phyloP scores from a whole-genome alignment of 92 coral and sea anemone genomes.

The Phenganax stokvisi region DNA sequence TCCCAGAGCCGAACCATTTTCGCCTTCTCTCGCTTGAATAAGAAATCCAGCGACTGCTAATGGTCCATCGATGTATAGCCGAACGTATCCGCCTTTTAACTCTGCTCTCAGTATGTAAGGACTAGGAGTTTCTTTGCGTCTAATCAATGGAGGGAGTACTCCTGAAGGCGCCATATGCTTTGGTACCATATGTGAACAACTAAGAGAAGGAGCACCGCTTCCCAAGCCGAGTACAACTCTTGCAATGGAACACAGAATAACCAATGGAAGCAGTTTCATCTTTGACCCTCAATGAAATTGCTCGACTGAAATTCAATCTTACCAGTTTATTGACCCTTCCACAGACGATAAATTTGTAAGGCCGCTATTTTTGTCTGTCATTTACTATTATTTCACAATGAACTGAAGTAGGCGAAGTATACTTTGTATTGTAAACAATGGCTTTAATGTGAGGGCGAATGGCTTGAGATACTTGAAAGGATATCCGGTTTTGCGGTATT shows the following conservation, averaged over 20 bases:
- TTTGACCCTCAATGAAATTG: neutral
- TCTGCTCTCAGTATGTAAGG: constrained; percentile 22
- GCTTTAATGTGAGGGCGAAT: no score
- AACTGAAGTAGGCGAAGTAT: no score
- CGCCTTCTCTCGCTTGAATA: constrained; percentile 23
- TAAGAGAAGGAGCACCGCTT: constrained; percentile 6
- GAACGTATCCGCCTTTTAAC: constrained; percentile 3
- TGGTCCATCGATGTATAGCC: constrained; percentile 9
- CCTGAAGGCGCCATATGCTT: neutral
- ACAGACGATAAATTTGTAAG: no score
- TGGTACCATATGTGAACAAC: constrained; percentile 11
- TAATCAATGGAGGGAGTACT: neutral
- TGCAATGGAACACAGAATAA: neutral
- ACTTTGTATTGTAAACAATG: no score
- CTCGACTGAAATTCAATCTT: no score
- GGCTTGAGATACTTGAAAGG: no score
- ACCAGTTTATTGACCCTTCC: no score
- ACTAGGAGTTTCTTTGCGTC: neutral
- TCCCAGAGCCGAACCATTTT: constrained; percentile 16
- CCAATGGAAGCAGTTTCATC: neutral
- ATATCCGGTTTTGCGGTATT: no score
- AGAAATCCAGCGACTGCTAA: constrained; percentile 11
- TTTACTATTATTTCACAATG: no score
- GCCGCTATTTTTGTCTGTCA: no score
- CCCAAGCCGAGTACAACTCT: neutral